Conservation (phyloP, 2,797 vertebrate genomes). For the Anguilla obscura region DNA sequence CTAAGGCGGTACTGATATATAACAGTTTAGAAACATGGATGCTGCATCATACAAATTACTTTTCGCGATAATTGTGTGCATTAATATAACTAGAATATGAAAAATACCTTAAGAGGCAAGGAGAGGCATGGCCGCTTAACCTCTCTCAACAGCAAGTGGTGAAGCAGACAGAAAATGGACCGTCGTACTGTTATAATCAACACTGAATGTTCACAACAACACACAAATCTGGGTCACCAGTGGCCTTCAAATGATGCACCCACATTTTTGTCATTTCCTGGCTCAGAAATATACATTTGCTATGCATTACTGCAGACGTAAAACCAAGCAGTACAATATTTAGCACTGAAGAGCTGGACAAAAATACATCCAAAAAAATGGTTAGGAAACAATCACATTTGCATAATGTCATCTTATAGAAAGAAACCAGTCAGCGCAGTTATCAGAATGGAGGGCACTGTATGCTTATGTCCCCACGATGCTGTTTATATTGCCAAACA, state of each 20-base stretch:
- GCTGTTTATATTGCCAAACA: background rate
- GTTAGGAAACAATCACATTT: slow-evolving; percentile 40
- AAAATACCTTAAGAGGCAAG: background rate
- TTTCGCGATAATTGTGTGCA: slow-evolving; percentile 50
- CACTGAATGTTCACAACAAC: background rate
- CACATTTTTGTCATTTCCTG: slow-evolving; percentile 1
- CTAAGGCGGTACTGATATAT: slow-evolving; percentile 45
- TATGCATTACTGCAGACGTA: background rate
- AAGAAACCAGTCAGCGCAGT: background rate
- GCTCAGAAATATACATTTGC: slow-evolving; percentile 35
- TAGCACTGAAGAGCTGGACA: background rate
- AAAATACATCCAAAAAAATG: background rate
- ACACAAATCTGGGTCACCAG: background rate
- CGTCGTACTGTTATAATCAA: background rate
- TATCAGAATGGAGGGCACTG: background rate
- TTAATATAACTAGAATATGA: slow-evolving; percentile 49
- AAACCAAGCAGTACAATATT: background rate
- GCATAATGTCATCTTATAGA: background rate
- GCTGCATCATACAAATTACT: slow-evolving; percentile 67
- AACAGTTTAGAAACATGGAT: slow-evolving; percentile 58
- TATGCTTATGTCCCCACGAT: background rate
- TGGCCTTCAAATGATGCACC: slow-evolving; percentile 31
- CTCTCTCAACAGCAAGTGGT: background rate
- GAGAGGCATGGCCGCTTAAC: background rate
- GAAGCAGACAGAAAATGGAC: background rate